Base-by-base conservation (phyloP, 2,113 vertebrate species). In the Hoplias malabaricus region DNA sequence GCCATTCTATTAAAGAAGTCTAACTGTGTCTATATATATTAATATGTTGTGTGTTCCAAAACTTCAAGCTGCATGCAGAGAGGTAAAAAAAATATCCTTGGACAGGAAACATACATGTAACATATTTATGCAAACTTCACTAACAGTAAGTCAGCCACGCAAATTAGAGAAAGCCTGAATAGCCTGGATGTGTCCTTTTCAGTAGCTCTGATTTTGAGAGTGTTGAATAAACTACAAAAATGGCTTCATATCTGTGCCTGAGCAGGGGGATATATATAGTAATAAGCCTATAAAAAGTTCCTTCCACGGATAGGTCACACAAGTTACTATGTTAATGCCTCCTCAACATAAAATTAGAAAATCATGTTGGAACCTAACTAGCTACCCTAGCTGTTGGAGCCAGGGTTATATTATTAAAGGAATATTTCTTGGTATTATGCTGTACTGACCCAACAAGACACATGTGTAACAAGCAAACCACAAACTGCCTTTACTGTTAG, bases 261-360 rank as follows among this genome's bases (percentile, higher is more conserved):
- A 43, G 65, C 29, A 74, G 40, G 67, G 7, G 59, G 80, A 75
- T 77, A 77, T 82, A 84, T 70, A 82, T 79, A 79, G 65, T 40
- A 6, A 80, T 77, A 40, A 69, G 59, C 62, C 61, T 27, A 27
- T 40, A 73, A 75, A 83, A 48, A 75, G 70, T 38, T 48, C 71
- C 65, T 34, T 75, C 40, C 73, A 59, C 63, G 71, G 72, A 62
- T 40, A 70, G 27, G 43, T 66, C 54, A 36, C 40, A 63, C 66
- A 63, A 23, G 43, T 46, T 63, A 73, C 65, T 23, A 72, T 36
- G 46, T 66, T 82, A 79, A 77, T 66, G 75, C 53, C 59, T 33
- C 38, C 48, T 84, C 70, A 25, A 59, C 27, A 76, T n/a, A 61
- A 6, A 56, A 69, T 84, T 76, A 81, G 42, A 34, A 16, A 57